Base-by-base conservation (phyloP, 2,888 invertebrate species). In the Bombyx huttoni region DNA sequence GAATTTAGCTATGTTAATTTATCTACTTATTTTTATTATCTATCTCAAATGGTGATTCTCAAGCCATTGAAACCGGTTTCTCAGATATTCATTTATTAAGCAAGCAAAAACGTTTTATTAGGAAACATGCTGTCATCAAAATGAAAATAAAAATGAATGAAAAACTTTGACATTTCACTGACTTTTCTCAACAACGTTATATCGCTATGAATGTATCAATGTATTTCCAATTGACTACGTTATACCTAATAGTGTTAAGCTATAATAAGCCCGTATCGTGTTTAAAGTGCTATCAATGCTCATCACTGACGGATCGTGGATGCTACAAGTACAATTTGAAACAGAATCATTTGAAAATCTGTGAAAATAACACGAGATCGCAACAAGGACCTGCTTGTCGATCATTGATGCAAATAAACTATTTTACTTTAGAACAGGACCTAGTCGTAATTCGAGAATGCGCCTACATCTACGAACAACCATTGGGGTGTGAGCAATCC, bases 281-380 rank as follows among this genome's bases (percentile, higher is more conserved):
- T 24, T 52, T 86, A 48, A 77, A 79, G 67, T 87, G 87, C 60
- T 87, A 80, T 62, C 86, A 85, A 60, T 87, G 87, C 52, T 67
- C 75, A 0, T 70, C 83, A 1, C 51, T 61, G 35, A 48, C 53
- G 1, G 54, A 74, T 52, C 60, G 59, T 12, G 77, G 70, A 3
- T 87, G 87, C 59, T 75, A 67, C 53, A 59, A 65, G 5, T 67
- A 76, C 55, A 75, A 78, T 46, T 58, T 86, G 51, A 68, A 75
- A 47, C 60, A 40, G 1, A 57, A 52, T 3, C 63, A 75, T 58
- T 65, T 87, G 53, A 75, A 62, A 51, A 72, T 75, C 9, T 85
- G 81, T 53, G 55, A 53, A 7, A 62, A 60, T 13, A 58, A 53
- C 48, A 24, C 24, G 24, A 24, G 5, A 24, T 24, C 24, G 24